Base-by-base conservation (phyloP, 2,888 invertebrate genomes). In the Nomada goodeniana region DNA sequence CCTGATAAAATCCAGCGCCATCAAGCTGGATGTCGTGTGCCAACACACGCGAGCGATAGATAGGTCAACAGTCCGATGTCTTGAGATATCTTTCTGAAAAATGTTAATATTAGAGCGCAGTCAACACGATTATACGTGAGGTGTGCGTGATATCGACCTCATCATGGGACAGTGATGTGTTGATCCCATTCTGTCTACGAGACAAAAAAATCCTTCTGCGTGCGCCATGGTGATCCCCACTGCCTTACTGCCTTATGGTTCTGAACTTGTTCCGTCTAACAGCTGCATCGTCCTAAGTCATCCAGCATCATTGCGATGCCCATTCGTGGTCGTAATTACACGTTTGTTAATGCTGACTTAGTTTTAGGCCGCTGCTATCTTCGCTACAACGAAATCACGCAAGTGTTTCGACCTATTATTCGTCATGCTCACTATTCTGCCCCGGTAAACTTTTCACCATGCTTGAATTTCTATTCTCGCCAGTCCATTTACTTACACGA, bases 321-420 rank as follows among this genome's bases (percentile, higher is more conserved):
- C 80, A 88, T 87, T 88, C 76, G 50, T 59, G 60, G 75, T 65
- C 64, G 74, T 79, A 83, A 82, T 88, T 82, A 65, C 76, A 59
- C 85, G 81, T 80, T 64, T 50, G 73, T 71, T 55, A 67, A 75
- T 70, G 61, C 20, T 23, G 7, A 42, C 13, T 23, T 36, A 23
- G 20, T 29, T 61, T 23, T 29, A 10, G 69, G 44, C 36, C 50
- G 50, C 57, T 63, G 59, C 29, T 70, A 29, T 18, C 79, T 60
- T 80, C 42, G 29, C 64, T 20, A 36, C 77, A 26, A 9, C 26
- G 36, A 55, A 60, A 78, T 68, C 61, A 13, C 20, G 55, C 50
- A 29, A 18, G 42, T 26, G 13, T 29, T 77, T 67, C 47, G n/a
- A 78, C 61, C 69, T 42, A 55, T 72, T 59, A n/a, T 29, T n/a